Evolutionary conservation across 2,888 invertebrate species (phyloP).

Genomic region (Cataglyphis altisquamis): DNA sequence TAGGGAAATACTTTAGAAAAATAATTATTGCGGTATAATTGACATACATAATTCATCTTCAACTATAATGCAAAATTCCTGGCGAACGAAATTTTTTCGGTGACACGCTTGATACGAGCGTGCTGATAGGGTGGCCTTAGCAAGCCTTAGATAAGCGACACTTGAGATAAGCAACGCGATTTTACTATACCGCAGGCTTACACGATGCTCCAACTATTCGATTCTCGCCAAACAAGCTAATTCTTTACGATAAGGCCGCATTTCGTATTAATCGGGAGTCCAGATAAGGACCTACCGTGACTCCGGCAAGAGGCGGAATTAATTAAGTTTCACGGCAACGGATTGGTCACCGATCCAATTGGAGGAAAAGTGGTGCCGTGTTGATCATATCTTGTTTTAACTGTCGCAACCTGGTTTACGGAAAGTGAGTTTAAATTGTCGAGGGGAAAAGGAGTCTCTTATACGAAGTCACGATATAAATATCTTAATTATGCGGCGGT

Average conservation of each 20-base stretch:
- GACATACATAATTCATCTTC: constrained; percentile 69
- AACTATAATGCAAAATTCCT: constrained; percentile 70
- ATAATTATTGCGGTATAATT: constrained; percentile 56
- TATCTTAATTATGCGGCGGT: constrained; percentile 70
- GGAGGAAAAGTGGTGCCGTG: constrained; percentile 66
- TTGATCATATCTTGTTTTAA: constrained; percentile 71
- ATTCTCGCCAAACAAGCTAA: constrained; percentile 71
- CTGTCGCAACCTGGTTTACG: constrained; percentile 67
- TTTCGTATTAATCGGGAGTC: constrained; percentile 73
- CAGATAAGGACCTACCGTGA: constrained; percentile 72
- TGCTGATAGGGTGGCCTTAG: not conserved
- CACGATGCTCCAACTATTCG: constrained; percentile 28
- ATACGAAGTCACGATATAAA: constrained; percentile 59
- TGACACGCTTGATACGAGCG: not conserved
- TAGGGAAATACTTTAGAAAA: constrained; percentile 45
- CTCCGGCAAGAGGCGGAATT: constrained; percentile 75
- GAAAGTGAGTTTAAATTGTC: constrained; percentile 71
- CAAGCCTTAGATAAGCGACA: constrained; percentile 22
- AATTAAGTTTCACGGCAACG: constrained; percentile 69
- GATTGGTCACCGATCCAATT: constrained; percentile 68
- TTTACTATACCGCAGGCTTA: not conserved
- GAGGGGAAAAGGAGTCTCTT: constrained; percentile 53
- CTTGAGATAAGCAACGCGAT: constrained; percentile 39
- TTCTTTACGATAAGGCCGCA: constrained; percentile 71
- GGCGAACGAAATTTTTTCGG: constrained; percentile 28